These are phyloP conservation scores for Carapus acus DNA, from an alignment of 2,797 vertebrate species.

Conservation along the genomic window DNA sequence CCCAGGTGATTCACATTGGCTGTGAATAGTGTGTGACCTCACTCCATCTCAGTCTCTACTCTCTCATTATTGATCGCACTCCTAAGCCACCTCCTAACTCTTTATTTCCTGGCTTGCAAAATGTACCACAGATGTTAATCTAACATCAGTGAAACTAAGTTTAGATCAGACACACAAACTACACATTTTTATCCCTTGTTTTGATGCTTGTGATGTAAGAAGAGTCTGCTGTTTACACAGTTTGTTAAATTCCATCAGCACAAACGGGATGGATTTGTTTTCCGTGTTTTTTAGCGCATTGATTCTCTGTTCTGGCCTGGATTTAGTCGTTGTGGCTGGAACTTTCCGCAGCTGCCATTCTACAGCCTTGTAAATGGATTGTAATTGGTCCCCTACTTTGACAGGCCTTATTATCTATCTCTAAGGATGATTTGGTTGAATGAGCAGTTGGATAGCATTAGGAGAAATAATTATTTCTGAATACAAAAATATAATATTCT, in stretches of 20 bases:
- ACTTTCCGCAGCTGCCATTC: conserved; percentile 7
- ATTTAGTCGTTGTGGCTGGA: background rate
- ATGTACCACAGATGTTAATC: no score
- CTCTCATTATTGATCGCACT: conserved; percentile 43
- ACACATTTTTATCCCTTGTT: no score
- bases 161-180: no score
- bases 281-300: no score
- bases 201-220: no score
- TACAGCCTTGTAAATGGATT: conserved; percentile 49
- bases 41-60: conserved; percentile 29
- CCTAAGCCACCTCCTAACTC: background rate
- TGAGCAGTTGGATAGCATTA: conserved; percentile 34
- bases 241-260: no score
- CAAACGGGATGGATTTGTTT: no score
- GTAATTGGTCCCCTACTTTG: conserved; percentile 52
- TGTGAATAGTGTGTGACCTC: background rate
- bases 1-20: conserved; percentile 1
- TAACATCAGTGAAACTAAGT: no score
- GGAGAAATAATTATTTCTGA: conserved; percentile 42
- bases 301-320: no score
- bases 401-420: conserved; percentile 53
- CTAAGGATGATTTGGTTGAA: conserved; percentile 47
- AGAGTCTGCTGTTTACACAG: no score
- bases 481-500: conserved; percentile 31
- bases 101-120: no score